These are phyloP conservation scores for Rhynchomys soricoides DNA, from an alignment of 2,113 vertebrate genomes.

Conservation along the genomic window DNA sequence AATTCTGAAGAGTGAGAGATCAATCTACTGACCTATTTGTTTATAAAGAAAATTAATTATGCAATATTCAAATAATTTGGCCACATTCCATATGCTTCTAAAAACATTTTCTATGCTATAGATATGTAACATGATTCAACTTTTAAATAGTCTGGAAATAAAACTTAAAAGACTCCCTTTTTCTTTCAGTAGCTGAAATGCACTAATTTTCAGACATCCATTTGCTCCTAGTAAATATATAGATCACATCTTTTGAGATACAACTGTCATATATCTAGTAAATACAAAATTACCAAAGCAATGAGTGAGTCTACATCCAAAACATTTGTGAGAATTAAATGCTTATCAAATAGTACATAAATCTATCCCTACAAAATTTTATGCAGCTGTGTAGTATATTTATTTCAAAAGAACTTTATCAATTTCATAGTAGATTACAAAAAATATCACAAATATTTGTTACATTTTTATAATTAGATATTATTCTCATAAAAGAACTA, in stretches of 20 bases:
- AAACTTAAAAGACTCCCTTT: constrained; percentile 59
- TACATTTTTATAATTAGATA: neutral
- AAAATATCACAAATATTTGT: neutral
- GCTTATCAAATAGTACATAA: neutral
- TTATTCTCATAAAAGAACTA: neutral
- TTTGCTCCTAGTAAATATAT: constrained; percentile 46
- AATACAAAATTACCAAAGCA: neutral
- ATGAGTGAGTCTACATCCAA: neutral
- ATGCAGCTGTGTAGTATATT: constrained; percentile 21
- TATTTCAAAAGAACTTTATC: neutral
- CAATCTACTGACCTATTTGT: constrained; percentile 65
- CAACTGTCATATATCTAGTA: neutral
- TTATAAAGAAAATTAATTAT: constrained; percentile 64
- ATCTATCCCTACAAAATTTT: neutral
- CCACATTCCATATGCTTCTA: constrained; percentile 25
- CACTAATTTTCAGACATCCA: constrained; percentile 47
- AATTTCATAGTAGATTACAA: constrained; percentile 17
- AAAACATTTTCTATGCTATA: neutral
- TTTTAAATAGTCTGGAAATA: constrained; percentile 72
- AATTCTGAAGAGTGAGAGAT: constrained; percentile 61
- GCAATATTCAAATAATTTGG: constrained; percentile 65
- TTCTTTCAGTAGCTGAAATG: constrained; percentile 57
- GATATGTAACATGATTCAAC: constrained; percentile 17
- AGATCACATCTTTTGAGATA: constrained; percentile 28
- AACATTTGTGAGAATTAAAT: constrained; percentile 20